Evolutionary conservation across 1,140 invertebrate genomes (phyloP).

Genomic region (Bombus balteatus): DNA sequence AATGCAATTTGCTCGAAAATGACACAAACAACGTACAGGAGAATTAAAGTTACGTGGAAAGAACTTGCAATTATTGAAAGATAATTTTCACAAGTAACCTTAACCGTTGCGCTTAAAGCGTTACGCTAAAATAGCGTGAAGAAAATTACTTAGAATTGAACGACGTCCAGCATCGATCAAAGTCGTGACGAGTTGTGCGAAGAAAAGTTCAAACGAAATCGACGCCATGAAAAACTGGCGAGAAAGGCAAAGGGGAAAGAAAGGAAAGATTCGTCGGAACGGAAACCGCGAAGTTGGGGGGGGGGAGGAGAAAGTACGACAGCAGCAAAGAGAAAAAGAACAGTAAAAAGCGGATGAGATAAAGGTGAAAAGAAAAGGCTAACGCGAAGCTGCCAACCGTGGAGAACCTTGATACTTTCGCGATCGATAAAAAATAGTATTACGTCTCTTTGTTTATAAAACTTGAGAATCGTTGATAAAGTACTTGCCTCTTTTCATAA

Average conservation of each 20-base stretch:
- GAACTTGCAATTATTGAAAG: background rate
- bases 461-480: slow-evolving; percentile 5
- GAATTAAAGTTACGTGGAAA: too few relatives aligned
- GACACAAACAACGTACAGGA: background rate
- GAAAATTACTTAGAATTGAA: slow-evolving; percentile 2
- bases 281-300: slow-evolving; percentile 29
- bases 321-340: background rate
- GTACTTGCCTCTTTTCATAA: background rate
- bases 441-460: slow-evolving; percentile 26
- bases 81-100: background rate
- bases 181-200: slow-evolving; percentile 6
- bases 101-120: background rate
- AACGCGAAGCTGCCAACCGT: slow-evolving; percentile 1
- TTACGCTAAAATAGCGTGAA: background rate
- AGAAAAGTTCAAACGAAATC: slow-evolving; percentile 22
- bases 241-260: background rate
- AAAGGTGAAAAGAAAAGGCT: slow-evolving; percentile 33
- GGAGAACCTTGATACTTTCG: slow-evolving; percentile 26
- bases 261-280: slow-evolving; percentile 35
- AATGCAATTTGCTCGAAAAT: background rate
- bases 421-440: slow-evolving; percentile 36
- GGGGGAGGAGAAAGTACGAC: too few relatives aligned
- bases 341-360: slow-evolving; percentile 9
- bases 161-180: slow-evolving; percentile 8
- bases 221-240: slow-evolving; percentile 4